phyloP scores from a whole-genome alignment of 2,797 vertebrate species.

The Aselliscus stoliczkanus region DNA sequence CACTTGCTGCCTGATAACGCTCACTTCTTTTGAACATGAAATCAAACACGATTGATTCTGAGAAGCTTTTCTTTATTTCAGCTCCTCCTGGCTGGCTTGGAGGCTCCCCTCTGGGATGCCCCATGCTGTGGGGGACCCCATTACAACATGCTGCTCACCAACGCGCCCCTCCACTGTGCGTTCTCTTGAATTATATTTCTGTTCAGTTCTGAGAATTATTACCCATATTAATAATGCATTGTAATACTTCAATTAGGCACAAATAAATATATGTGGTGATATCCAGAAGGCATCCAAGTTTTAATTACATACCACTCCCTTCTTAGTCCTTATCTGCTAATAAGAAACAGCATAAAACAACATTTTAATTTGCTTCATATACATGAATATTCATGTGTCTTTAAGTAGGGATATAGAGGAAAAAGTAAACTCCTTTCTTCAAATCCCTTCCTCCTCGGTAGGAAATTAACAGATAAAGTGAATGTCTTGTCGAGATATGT shows the following conservation, averaged over 20 bases:
- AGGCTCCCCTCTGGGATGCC: neutral
- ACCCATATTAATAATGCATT: neutral
- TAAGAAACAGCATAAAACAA: neutral
- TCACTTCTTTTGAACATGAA: neutral
- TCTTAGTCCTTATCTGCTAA: neutral
- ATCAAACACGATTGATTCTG: neutral
- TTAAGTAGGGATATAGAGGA: neutral
- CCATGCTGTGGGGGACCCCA: fast-evolving
- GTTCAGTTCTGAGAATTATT: neutral
- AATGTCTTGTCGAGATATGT: neutral
- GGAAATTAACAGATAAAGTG: neutral
- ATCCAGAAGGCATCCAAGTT: neutral
- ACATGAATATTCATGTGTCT: neutral
- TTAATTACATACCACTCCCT: neutral
- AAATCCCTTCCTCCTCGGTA: neutral
- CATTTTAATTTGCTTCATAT: neutral
- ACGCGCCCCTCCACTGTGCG: neutral
- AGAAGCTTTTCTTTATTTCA: neutral
- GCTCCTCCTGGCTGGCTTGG: fast-evolving
- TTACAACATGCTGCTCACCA: neutral
- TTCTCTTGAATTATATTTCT: neutral
- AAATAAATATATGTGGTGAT: neutral
- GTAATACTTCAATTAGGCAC: neutral
- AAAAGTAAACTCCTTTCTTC: neutral
- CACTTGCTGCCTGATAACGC: neutral